Base-by-base conservation (phyloP, 1,140 invertebrate species). In the Drosophila saltans region DNA sequence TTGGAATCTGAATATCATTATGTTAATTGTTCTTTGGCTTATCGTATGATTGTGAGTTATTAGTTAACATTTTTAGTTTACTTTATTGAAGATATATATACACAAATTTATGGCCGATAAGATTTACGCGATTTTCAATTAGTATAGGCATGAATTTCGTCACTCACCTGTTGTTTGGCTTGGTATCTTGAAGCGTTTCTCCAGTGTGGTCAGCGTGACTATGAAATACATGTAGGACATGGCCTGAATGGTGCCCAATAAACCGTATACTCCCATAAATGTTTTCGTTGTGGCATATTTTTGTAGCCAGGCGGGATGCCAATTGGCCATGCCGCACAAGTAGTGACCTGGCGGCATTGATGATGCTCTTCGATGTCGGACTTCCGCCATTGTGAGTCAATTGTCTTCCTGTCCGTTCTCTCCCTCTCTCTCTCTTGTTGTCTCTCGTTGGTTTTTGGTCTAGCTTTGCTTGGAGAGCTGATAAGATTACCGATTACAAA, bases 221-320 rank as follows among this genome's bases (percentile, higher is more conserved):
- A 95, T 92, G 60, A 95, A 95, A 78, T 96, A 96, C 75, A 95
- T 94, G 76, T 94, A 96, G 30, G 95, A 94, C 94, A 96, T 96
- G 39, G 95, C 94, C 75, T 96, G 95, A 0, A 95, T 93, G n/a
- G 95, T 94, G 7, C 95, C 95, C 8, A 96, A 92, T 1, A 95
- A 80, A 6, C 95, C 95, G 75, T 95, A 96, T 9, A 95, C 94
- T 1, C 93, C 81, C 77, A 96, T 93, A 80, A 96, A 96, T 41
- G 90, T 93, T 74, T 93, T 94, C 16, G 94, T 92, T 1, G 93
- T 95, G 43, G 95, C 94, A 68, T 94, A 94, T 73, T 92, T 93
- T 88, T 95, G 94, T 43, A 96, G 85, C 93, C 94, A 96, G 72
- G 91, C 81, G 21, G 95, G 95, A 91, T 94, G 93, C 90, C 94